phyloP scores from a whole-genome alignment of 2,797 vertebrate genomes.

The Chaenodraco wilsoni region DNA sequence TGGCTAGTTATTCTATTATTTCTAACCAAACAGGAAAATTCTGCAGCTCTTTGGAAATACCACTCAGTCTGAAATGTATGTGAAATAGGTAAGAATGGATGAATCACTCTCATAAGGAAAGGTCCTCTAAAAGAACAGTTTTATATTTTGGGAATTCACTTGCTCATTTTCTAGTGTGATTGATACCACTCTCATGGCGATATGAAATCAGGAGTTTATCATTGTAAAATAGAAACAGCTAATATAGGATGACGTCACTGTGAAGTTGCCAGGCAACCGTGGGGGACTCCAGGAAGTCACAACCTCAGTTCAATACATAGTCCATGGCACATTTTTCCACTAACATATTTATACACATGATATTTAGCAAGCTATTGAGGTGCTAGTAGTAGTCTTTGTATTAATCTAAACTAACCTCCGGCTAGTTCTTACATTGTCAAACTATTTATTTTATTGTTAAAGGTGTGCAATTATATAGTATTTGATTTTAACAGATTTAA shows the following conservation, averaged over 20 bases:
- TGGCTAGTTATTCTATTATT: neutral
- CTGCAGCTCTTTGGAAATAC: neutral
- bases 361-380: neutral
- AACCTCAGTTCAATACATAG: neutral
- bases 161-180: neutral
- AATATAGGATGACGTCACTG: neutral
- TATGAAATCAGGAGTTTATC: neutral
- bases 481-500: neutral
- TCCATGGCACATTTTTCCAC: neutral
- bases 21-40: neutral
- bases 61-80: neutral
- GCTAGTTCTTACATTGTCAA: neutral
- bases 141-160: neutral
- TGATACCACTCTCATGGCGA: too few species aligned
- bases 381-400: neutral
- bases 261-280: slow-evolving; percentile 4
- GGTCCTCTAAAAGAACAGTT: neutral
- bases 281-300: neutral
- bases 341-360: neutral
- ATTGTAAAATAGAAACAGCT: neutral
- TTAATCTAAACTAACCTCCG: neutral
- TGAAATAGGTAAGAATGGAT: neutral
- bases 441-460: neutral
- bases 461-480: neutral
- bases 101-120: neutral